These are phyloP conservation scores for Ophiodon elongatus DNA, from an alignment of 2,113 vertebrate species.

Conservation along the genomic window DNA sequence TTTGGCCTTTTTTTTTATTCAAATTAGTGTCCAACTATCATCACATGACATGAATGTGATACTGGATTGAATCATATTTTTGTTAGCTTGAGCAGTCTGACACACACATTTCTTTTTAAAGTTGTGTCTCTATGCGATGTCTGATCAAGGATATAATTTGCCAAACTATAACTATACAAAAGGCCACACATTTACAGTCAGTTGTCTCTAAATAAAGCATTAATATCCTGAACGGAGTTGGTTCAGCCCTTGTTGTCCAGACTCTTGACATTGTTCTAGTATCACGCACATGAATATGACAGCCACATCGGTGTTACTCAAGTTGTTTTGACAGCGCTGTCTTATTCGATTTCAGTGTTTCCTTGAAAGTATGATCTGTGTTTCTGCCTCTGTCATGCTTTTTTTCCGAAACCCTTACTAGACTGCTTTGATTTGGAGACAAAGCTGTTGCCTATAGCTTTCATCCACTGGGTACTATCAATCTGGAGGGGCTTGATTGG, in stretches of 20 bases:
- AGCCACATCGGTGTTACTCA: conserved; percentile 38
- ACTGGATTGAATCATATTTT: not conserved
- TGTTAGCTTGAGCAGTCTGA: not conserved
- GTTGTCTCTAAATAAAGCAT: conserved; percentile 17
- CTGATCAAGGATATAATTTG: not conserved
- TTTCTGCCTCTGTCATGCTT: conserved; percentile 31
- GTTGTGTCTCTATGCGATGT: not conserved
- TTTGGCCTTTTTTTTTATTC: not conserved
- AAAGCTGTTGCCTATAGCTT: conserved; percentile 18
- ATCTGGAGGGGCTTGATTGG: not conserved
- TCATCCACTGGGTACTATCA: conserved; percentile 6
- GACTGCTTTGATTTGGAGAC: conserved; percentile 17
- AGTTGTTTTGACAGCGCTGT: conserved; percentile 64
- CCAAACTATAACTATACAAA: not conserved
- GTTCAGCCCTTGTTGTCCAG: conserved; percentile 46
- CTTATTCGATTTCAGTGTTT: conserved; percentile 51
- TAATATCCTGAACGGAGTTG: conserved; percentile 22
- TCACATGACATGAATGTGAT: not conserved
- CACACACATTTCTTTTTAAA: not conserved
- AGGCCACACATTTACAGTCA: conserved; percentile 12
- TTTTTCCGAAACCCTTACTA: not conserved
- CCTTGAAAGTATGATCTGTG: conserved; percentile 45
- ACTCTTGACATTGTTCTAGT: conserved; percentile 33
- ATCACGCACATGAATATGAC: conserved; percentile 49
- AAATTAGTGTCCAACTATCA: not conserved